Evolutionary conservation across 2,113 vertebrate species (phyloP).

Genomic region (Carollia perspicillata): DNA sequence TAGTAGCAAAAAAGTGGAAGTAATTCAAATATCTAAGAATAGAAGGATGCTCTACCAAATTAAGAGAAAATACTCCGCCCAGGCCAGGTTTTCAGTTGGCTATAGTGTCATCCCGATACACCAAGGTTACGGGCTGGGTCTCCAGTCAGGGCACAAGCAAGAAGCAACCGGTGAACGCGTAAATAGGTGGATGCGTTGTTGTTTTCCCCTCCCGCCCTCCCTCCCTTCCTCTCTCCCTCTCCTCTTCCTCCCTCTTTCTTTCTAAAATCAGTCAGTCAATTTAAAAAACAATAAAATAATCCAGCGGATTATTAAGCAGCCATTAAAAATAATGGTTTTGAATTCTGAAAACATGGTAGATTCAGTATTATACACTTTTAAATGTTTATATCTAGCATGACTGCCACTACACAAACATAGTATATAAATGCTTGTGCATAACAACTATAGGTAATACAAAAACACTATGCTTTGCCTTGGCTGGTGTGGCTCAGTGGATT

Average conservation of each 20-base stretch:
- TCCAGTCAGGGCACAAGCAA: too few relatives aligned
- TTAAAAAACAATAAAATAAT: not conserved
- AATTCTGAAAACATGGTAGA: slow-evolving; percentile 32
- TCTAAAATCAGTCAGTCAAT: too few relatives aligned
- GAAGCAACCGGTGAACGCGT: too few relatives aligned
- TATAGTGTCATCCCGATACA: too few relatives aligned
- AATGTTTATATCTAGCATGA: not conserved
- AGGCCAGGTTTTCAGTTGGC: too few relatives aligned
- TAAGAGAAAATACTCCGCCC: slow-evolving; percentile 8
- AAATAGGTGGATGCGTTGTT: too few relatives aligned
- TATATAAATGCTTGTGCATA: not conserved
- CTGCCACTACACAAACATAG: not conserved
- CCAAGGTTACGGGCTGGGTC: too few relatives aligned
- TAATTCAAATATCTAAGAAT: slow-evolving; percentile 3
- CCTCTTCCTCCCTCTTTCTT: too few relatives aligned
- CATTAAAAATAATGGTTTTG: slow-evolving; percentile 34
- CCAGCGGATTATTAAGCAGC: not conserved
- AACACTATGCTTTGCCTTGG: not conserved
- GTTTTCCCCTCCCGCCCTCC: too few relatives aligned
- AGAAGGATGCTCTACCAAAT: not conserved
- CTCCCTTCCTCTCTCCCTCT: too few relatives aligned
- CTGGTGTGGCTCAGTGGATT: too few relatives aligned
- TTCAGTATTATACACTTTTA: not conserved
- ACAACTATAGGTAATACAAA: not conserved
- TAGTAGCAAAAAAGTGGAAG: not conserved